Base-by-base conservation (phyloP, 2,797 vertebrate genomes). In the Hyperoplus immaculatus region DNA sequence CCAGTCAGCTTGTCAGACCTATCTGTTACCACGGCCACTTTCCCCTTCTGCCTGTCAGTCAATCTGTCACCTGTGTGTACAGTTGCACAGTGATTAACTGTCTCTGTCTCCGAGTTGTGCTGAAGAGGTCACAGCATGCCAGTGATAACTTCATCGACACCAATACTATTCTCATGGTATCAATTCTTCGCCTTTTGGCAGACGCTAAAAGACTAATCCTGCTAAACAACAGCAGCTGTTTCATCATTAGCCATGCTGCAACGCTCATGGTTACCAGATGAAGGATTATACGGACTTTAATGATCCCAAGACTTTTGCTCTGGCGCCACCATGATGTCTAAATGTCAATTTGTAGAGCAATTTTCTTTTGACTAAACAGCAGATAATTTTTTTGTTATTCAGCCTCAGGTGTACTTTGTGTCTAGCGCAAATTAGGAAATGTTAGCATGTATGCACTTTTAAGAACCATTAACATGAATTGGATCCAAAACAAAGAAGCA, bases 21-120 rank as follows among this genome's bases (percentile, higher is more conserved):
- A 18, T 70, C 60, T 76, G 75, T 77, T 38, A 69, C 8, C 1
- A 43, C 53, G 6, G 39, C 21, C 55, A 16, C 54, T 75, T 66
- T 58, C 3, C 8, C 46, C 51, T 59, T 29, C 29, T 58, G 66
- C 36, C 15, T 42, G 47, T 53, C 82, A 51, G 49, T 80, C 83
- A 76, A 42, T 80, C 74, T 85, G 82, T 83, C 86, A 81, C 77
- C 77, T 29, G 43, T 61, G 72, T 1, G 1, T 81, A 75, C 62
- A 47, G 60, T 68, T 65, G 68, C 7, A 63, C 45, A 14, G 18
- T 13, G 71, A 78, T 71, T 69, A 68, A 78, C 13, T 18, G 67
- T 60, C 9, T n/a, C 13, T 58, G 41, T 56, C 12, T 63, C 39
- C 16, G n/a, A 41, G 46, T 49, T 58, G 43, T 73, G 69, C 59